phyloP scores from a whole-genome alignment of 2,797 vertebrate genomes.

The Jordanella pulchra region DNA sequence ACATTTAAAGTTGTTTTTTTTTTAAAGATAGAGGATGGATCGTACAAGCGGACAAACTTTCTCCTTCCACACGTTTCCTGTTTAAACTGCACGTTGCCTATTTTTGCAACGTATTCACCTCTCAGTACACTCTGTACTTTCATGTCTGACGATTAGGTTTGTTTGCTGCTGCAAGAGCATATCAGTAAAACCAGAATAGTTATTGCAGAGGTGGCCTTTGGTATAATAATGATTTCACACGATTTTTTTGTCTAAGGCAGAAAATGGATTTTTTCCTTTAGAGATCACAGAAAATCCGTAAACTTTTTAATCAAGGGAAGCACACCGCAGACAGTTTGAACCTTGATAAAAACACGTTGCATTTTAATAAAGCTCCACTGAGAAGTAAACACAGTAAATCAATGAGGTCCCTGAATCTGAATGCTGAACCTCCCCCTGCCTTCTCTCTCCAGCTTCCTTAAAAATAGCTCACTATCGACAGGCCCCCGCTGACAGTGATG shows the following conservation, averaged over 20 bases:
- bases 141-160: background rate
- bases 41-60: background rate
- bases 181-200: background rate
- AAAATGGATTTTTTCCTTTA: background rate
- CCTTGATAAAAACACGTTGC: background rate
- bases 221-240: background rate
- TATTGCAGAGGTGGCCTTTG: background rate
- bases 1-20: background rate
- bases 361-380: background rate
- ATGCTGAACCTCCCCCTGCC: slow-evolving; percentile 13
- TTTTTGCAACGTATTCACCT: background rate
- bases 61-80: background rate
- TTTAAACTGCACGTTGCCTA: background rate
- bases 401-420: slow-evolving; percentile 13
- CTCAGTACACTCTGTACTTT: background rate
- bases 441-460: slow-evolving; percentile 31
- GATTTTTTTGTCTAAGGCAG: background rate
- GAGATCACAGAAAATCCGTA: background rate
- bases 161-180: background rate
- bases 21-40: background rate
- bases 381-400: slow-evolving; percentile 14
- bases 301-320: background rate
- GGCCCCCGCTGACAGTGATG: slow-evolving; percentile 54
- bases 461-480: slow-evolving; percentile 70
- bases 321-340: background rate